Evolutionary conservation across 64 coral and sea anemone genomes (phyloP), one percentile per base, ranked within the genome.

Genomic region (Actinia tenebrosa): DNA sequence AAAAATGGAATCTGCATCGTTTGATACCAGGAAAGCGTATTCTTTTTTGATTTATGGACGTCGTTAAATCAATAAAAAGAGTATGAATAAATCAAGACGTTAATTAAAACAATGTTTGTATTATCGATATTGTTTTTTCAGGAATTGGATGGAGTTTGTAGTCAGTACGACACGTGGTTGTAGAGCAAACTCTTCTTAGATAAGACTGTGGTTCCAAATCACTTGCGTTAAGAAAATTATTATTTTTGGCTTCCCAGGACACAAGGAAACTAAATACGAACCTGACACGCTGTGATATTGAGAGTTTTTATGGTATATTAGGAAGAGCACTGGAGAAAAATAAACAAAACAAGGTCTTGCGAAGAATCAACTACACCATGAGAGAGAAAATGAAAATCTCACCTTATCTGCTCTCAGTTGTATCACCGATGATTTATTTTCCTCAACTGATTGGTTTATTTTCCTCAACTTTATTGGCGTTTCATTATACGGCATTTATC

Each of bases 101-200:
- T 75, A 42, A 75, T 75, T 75, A 75, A 75, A 11, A 42, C 0
- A 15, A 13, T 75, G 27, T 75, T 75, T 42, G 26, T 30, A 25
- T 42, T 30, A 42, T 75, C 69, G 42, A 30, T 30, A 0, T 16
- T 75, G n/a, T 75, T 75, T 75, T 75, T 42, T 75, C 27, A 75
- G 69, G 26, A 14, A 75, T 66, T 75, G 69, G 42, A 75, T 75
- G 69, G 42, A 75, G 69, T 75, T 75, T 75, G 69, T 43, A 75
- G 69, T 30, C 30, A n/a, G 0, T 5, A 25, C 69, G 25, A 27
- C 69, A 75, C 69, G 69, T 75, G 69, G 9, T 75, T 75, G 20
- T 15, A n/a, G 10, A 30, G n/a, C 22, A 75, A n/a, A 10, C 69
- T 37, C 27, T 10, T 13, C 69, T 14, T 7, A 19, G 66, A 71